These are phyloP conservation scores for Trichonephila inaurata DNA, from an alignment of 1,140 invertebrate species.

Conservation along the genomic window DNA sequence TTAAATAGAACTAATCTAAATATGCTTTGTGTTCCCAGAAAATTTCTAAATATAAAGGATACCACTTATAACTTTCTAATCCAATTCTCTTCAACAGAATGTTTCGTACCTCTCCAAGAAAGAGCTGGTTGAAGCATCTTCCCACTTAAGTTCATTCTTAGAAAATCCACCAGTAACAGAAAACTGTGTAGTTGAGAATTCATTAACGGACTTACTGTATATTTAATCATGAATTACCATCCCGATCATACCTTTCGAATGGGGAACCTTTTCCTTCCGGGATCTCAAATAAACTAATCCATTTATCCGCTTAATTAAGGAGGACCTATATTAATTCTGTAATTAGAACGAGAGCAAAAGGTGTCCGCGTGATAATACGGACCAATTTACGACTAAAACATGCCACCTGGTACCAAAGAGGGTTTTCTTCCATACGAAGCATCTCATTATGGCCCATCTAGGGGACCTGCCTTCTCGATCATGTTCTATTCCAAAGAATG, in stretches of 20 bases:
- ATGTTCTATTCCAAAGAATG: background rate
- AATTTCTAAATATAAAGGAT: background rate
- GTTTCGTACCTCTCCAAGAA: background rate
- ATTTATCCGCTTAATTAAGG: constrained; percentile 18
- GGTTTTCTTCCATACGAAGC: background rate
- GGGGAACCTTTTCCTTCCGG: background rate
- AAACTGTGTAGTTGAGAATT: background rate
- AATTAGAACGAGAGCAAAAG: background rate
- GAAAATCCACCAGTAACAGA: background rate
- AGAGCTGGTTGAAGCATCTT: background rate
- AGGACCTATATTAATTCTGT: background rate
- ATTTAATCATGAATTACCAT: constrained; percentile 27
- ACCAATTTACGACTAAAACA: constrained; percentile 17
- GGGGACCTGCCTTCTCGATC: background rate
- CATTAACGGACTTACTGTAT: background rate
- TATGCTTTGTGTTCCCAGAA: background rate
- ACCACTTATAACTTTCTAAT: background rate
- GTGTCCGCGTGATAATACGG: background rate
- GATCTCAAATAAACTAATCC: background rate
- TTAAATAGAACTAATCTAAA: background rate
- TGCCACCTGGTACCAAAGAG: background rate
- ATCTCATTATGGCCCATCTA: background rate
- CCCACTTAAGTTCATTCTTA: background rate
- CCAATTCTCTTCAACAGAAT: background rate
- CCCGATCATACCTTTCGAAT: background rate